These are phyloP conservation scores for Nesoenas mayeri DNA, from an alignment of 2,113 vertebrate genomes.

Conservation along the genomic window DNA sequence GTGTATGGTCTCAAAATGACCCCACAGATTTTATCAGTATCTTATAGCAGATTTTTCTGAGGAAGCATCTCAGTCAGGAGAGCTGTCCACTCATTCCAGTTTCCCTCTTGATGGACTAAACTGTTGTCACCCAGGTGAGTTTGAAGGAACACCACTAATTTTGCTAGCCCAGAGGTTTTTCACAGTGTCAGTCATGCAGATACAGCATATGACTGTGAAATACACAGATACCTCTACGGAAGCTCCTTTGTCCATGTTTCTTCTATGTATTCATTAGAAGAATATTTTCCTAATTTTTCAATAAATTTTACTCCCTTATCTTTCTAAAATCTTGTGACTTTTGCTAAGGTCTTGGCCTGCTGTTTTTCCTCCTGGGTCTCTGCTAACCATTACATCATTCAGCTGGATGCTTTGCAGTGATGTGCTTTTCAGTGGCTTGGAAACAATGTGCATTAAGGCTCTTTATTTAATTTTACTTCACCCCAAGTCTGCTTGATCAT, in stretches of 20 bases:
- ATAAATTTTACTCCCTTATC: neutral
- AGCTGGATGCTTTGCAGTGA: neutral
- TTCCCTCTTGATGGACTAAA: neutral
- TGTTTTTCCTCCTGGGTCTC: neutral
- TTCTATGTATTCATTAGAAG: neutral
- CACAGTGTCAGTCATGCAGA: neutral
- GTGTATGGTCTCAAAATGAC: fast-evolving
- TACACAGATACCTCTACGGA: neutral
- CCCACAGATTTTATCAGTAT: neutral
- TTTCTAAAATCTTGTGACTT: neutral
- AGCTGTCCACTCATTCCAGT: neutral
- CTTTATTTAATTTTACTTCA: neutral
- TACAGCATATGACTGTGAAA: neutral
- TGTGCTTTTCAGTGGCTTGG: slow-evolving; percentile 1
- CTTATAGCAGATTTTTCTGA: neutral
- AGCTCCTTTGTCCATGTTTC: neutral
- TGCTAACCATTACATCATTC: neutral
- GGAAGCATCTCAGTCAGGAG: neutral
- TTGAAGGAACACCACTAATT: neutral
- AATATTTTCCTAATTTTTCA: neutral
- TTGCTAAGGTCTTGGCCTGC: neutral
- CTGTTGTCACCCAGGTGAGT: neutral
- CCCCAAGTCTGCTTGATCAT: neutral
- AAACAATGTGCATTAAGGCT: neutral
- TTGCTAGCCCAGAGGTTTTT: neutral